phyloP scores from a whole-genome alignment of 2,113 vertebrate genomes.

The Rhodinocichla rosea region DNA sequence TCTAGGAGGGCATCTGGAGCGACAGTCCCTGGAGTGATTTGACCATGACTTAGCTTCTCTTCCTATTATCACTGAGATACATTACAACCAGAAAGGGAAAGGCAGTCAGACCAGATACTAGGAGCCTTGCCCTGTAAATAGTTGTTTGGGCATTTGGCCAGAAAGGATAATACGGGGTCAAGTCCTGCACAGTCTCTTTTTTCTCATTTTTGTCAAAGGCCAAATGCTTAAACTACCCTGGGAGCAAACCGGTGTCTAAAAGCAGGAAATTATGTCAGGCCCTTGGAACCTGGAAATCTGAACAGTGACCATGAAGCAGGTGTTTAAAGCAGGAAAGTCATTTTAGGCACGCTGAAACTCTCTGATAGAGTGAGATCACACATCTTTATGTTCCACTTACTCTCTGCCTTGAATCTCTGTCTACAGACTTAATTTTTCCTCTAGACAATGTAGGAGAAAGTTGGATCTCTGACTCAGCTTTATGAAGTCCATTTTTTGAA shows the following conservation, averaged over 20 bases:
- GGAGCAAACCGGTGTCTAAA: not conserved
- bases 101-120: not conserved
- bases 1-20: not conserved
- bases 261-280: not conserved
- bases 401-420: not conserved
- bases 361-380: not conserved
- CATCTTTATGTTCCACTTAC: not conserved
- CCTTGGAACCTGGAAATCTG: not conserved
- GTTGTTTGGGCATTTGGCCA: not conserved
- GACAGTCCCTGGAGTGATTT: not conserved
- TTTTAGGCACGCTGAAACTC: not conserved
- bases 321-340: not conserved
- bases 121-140: not conserved
- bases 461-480: not conserved
- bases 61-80: not conserved
- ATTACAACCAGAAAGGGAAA: not conserved
- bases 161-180: not conserved
- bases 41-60: not conserved
- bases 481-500: not conserved
- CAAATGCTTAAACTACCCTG: not conserved
- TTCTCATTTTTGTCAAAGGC: not conserved
- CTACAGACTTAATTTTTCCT: not conserved
- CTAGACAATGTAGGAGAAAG: not conserved
- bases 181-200: not conserved
- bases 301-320: not conserved